phyloP scores from a whole-genome alignment of 2,797 vertebrate species.

The Myotis findleyi region DNA sequence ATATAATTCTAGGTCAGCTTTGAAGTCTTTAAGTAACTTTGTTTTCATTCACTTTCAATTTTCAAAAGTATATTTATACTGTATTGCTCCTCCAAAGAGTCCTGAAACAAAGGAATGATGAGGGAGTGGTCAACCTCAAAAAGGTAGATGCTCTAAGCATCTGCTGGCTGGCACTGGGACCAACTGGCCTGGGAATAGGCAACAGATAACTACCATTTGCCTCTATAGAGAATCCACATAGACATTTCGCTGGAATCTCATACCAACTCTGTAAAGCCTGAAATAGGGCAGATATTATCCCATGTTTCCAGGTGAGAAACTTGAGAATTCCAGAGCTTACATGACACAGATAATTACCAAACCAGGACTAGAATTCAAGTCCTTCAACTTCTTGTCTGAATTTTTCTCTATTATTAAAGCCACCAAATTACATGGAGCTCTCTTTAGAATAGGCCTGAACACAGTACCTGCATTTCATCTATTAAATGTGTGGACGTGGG shows the following conservation, averaged over 20 bases:
- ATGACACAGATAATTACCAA: slow-evolving; percentile 38
- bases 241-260: neutral
- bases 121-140: neutral
- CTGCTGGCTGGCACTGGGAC: neutral
- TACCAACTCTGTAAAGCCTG: neutral
- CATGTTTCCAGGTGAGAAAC: slow-evolving; percentile 28
- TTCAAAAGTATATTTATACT: neutral
- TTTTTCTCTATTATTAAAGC: neutral
- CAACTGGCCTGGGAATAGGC: neutral
- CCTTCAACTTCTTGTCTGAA: neutral
- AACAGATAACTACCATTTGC: neutral
- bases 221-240: neutral
- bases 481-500: neutral
- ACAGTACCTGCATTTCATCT: neutral
- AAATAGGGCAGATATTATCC: neutral
- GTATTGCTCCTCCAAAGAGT: neutral
- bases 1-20: neutral
- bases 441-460: neutral
- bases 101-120: neutral
- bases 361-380: neutral
- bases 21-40: neutral
- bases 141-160: neutral
- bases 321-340: neutral
- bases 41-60: slow-evolving; percentile 39
- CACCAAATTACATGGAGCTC: neutral